Percentiles rank a stretch among this genome's conserved stretches.
These are phyloP conservation scores for Hypomecis atomaria DNA, from an alignment of 2,888 invertebrate genomes.

Conservation along the genomic window DNA sequence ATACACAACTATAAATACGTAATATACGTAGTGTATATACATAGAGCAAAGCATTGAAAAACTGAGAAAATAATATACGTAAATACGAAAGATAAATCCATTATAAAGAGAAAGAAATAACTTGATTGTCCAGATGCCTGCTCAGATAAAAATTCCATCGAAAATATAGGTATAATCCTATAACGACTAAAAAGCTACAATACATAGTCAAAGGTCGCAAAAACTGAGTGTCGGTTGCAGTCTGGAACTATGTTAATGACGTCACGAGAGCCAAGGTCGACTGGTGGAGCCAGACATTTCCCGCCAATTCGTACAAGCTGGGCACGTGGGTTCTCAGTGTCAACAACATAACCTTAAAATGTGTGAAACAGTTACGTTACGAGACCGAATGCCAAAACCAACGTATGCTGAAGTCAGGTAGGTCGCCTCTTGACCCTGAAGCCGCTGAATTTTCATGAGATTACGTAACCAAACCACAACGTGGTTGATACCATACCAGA, in stretches of 20 bases:
- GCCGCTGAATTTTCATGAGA: slow-evolving; percentile 34
- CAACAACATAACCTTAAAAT: slow-evolving; percentile 46
- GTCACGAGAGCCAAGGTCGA: slow-evolving; percentile 77
- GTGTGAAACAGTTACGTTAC: slow-evolving; percentile 22
- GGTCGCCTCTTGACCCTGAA: slow-evolving; percentile 26
- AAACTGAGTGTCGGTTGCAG: slow-evolving; percentile 69
- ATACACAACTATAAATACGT: no score
- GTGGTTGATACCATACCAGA: slow-evolving; percentile 34
- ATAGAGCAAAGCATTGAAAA: slow-evolving; percentile 24
- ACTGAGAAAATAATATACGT: background rate
- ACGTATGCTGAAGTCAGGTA: slow-evolving; percentile 14
- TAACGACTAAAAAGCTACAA: slow-evolving; percentile 42
- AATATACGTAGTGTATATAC: background rate
- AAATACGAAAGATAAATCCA: background rate
- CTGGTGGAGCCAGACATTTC: slow-evolving; percentile 68
- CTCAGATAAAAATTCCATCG: slow-evolving; percentile 4
- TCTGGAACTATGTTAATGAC: slow-evolving; percentile 81
- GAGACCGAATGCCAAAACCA: slow-evolving; percentile 10
- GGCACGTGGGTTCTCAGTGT: slow-evolving; percentile 54
- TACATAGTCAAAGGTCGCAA: slow-evolving; percentile 58
- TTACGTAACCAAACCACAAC: slow-evolving; percentile 42
- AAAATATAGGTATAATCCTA: background rate
- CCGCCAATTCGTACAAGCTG: slow-evolving; percentile 68
- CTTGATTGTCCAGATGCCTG: background rate
- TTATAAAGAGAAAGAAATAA: background rate